Conservation (phyloP, 2,797 vertebrate species). For the Pitangus sulphuratus region DNA sequence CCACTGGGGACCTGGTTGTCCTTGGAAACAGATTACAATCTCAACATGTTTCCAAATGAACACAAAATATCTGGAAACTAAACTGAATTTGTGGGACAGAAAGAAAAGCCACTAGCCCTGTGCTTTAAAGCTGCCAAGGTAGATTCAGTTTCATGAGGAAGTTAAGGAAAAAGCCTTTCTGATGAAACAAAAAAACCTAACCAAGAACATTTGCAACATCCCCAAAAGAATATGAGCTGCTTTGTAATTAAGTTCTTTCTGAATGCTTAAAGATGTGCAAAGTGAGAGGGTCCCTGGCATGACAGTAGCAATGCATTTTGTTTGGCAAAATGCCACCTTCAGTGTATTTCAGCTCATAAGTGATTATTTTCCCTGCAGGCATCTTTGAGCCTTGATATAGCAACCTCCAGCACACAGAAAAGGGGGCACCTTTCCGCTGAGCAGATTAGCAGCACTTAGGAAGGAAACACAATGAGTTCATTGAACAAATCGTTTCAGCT, state of each 20-base stretch:
- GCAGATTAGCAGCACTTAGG: not conserved
- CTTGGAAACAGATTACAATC: constrained; percentile 31
- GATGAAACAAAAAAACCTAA: not conserved
- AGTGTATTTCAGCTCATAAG: not conserved
- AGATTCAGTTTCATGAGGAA: not conserved
- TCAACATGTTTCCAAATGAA: not conserved
- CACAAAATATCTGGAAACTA: constrained; percentile 24
- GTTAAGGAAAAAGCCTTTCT: not conserved
- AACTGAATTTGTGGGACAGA: not conserved
- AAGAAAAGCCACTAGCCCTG: not conserved
- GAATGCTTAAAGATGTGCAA: constrained; percentile 1
- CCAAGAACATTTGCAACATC: not conserved
- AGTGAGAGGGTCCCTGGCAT: not conserved
- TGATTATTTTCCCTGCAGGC: not conserved
- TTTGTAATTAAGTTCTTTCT: constrained; percentile 30
- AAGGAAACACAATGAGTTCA: not conserved
- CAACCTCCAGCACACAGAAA: not conserved
- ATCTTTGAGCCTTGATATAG: not conserved
- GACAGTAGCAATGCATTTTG: not conserved
- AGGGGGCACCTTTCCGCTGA: not conserved
- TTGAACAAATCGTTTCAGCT: not conserved
- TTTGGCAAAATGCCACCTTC: not conserved
- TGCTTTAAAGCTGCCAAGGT: not conserved
- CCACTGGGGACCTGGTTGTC: not conserved
- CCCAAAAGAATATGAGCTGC: not conserved